Base-by-base conservation (phyloP, 2,113 vertebrate genomes). In the Indri indri region DNA sequence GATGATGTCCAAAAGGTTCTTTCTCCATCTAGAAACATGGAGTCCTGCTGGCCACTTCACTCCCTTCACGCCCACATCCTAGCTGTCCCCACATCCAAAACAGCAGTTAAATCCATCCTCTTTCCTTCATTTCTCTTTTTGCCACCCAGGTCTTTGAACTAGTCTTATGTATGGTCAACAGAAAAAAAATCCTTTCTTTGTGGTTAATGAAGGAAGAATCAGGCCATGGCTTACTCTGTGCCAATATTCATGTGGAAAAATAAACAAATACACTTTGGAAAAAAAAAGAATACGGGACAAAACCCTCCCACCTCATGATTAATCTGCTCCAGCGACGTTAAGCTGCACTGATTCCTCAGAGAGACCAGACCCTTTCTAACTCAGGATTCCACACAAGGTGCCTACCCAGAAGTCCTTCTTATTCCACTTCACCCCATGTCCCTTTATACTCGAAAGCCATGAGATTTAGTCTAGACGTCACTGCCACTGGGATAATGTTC, bases 241-340 rank as follows among this genome's bases (percentile, higher is more conserved):
- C 13, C 2, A 34, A 40, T 84, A 98, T 93, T 47, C 8, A 34
- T 27, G 27, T 65, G 3, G 20, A 90, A 97, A 86, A 91, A 87
- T 23, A 37, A 95, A 12, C 3, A 4, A 40, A 32, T 83, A 68
- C 37, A 2, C 12, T 92, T 91, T 91, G 37, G 42, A 88, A 95
- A 91, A 88, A 42, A 42, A 42, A 42, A 22, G 0, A 27, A 32
- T 32, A 8, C 34, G 42, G 1, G 10, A 3, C 10, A 30, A 70
- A 76, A 30, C 1, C 13, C 1, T 54, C 23, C 27, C 50, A 7
- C 9, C 0, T 61, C 9, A 9, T 27, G 10, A 37, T 45, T 5
- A 13, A 32, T 73, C n/a, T 92, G 27, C 2, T 89, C 3, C 37
- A 34, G 6, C 32, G 22, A 17, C 65, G 30, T n/a, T 32, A 34